These are phyloP conservation scores for Drosophila testacea DNA, from an alignment of 2,888 invertebrate species.

Conservation along the genomic window DNA sequence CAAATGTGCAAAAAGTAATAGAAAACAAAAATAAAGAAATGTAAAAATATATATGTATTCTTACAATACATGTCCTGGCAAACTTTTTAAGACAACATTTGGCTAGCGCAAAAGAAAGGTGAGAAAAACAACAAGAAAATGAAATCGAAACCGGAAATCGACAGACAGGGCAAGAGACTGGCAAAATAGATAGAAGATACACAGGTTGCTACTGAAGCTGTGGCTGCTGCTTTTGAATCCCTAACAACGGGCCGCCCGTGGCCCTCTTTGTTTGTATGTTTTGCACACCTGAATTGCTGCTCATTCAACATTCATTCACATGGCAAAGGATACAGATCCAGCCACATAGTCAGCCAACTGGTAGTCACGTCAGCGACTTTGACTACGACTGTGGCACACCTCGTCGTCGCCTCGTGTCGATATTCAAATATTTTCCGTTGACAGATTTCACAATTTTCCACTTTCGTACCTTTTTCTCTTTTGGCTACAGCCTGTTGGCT, in stretches of 20 bases:
- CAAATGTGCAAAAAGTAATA: constrained; percentile 25
- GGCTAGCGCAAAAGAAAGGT: constrained; percentile 11
- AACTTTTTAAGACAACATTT: constrained; percentile 41
- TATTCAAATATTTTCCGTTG: constrained; percentile 79
- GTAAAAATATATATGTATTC: constrained; percentile 9
- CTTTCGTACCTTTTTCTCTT: constrained; percentile 71
- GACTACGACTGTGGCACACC: constrained; percentile 23
- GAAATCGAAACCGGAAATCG: constrained; percentile 73
- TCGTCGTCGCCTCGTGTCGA: constrained; percentile 44
- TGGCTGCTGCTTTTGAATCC: constrained; percentile 1
- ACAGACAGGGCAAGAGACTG: constrained; percentile 32
- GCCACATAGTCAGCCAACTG: constrained; percentile 24
- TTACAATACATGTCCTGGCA: constrained; percentile 8
- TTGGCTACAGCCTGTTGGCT: not conserved
- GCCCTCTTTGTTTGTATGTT: constrained; percentile 54
- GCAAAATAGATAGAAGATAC: constrained; percentile 25
- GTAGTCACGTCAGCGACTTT: constrained; percentile 41
- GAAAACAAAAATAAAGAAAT: constrained; percentile 14
- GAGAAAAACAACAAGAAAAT: constrained; percentile 41
- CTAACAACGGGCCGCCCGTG: not conserved
- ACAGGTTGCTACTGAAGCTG: constrained; percentile 44
- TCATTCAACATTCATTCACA: constrained; percentile 77
- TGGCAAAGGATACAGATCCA: constrained; percentile 48
- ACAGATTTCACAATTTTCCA: constrained; percentile 79
- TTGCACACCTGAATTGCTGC: constrained; percentile 75